Base-by-base conservation (phyloP, 2,113 vertebrate species). In the Tychaedon coryphoeus region DNA sequence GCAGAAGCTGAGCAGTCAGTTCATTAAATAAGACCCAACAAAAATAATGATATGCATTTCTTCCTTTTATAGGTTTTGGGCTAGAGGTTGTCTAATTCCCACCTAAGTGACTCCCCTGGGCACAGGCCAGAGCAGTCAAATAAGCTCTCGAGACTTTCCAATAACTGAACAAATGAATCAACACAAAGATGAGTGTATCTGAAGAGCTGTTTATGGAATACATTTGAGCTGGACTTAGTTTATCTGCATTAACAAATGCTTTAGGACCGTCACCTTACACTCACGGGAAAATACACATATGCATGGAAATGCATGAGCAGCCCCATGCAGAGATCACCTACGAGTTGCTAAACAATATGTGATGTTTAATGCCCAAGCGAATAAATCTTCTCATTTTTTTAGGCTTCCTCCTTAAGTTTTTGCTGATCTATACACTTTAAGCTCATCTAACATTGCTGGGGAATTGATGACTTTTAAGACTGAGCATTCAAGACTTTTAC, bases 401-500 rank as follows among this genome's bases (percentile, higher is more conserved):
- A 60, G 43, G 26, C 29, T 85, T 47, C 29, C 33, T 78, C 36
- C n/a, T 60, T 24, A 87, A 77, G 61, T 71, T 92, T 34, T 78
- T 83, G 56, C 76, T 91, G 84, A 89, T 74, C 56, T 80, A 45
- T 42, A 56, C 34, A 80, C 8, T 58, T 81, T 22, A 74, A 36
- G 34, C 29, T 88, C 65, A 84, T 51, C 60, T 87, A 73, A 50
- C 60, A 53, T 81, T 81, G 77, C 61, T 77, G 20, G 33, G 16
- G 61, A 92, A 92, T 14, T 81, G 60, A 77, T 47, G 33, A 62
- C 34, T 80, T 93, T 38, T 65, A 92, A 86, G 54, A 67, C 29
- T 20, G 47, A 77, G 24, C 65, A 47, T 66, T 91, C 34, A 58
- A 71, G 65, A 31, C 51, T 89, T 86, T 67, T 62, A 71, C 11